phyloP scores from a whole-genome alignment of 2,797 vertebrate genomes.

The Artibeus lituratus region DNA sequence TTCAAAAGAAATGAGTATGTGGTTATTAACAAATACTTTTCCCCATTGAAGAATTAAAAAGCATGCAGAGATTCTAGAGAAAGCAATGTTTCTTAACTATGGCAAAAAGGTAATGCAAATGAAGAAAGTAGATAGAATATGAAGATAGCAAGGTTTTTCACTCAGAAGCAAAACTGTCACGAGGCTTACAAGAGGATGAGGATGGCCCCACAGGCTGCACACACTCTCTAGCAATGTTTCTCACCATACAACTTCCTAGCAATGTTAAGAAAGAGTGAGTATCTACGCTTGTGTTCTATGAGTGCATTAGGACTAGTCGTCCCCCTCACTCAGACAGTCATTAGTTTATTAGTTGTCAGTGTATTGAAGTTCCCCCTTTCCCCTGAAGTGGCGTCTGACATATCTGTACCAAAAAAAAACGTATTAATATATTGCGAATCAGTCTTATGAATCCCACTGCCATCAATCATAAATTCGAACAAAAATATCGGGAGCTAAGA shows the following conservation, averaged over 20 bases:
- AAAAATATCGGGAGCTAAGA: neutral
- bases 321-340: neutral
- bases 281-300: neutral
- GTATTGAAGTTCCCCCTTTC: neutral
- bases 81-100: neutral
- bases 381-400: neutral
- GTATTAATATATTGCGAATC: neutral
- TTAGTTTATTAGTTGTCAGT: neutral
- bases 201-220: neutral
- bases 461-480: neutral
- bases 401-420: neutral
- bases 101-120: neutral
- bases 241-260: neutral
- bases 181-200: neutral
- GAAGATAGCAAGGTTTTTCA: neutral
- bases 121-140: neutral
- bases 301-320: neutral
- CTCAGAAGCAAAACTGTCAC: neutral
- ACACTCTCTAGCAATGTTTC: neutral
- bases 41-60: neutral
- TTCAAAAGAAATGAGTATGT: neutral
- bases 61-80: neutral
- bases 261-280: neutral
- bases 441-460: neutral
- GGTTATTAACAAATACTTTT: neutral